These are phyloP conservation scores for Neosilurus mollespiculum DNA, from an alignment of 2,797 vertebrate species.

Conservation along the genomic window DNA sequence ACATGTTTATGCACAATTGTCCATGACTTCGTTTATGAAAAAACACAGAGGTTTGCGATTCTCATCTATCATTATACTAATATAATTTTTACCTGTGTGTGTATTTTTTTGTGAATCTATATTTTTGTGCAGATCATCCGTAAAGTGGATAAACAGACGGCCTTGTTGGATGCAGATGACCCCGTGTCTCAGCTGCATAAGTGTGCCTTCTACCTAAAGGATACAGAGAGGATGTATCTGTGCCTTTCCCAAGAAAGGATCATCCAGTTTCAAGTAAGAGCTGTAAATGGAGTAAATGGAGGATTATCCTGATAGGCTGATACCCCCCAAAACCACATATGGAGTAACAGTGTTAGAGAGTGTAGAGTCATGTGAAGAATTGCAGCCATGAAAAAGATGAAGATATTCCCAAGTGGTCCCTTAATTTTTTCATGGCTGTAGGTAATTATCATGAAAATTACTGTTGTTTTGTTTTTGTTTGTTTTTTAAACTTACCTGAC, in stretches of 20 bases:
- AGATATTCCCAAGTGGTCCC: too few species aligned
- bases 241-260: slow-evolving; percentile 99
- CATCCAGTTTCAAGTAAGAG: slow-evolving; percentile 97
- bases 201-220: slow-evolving; percentile 99
- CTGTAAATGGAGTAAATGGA: not conserved
- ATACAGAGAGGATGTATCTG: slow-evolving; percentile 99
- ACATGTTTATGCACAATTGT: too few species aligned
- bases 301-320: not conserved
- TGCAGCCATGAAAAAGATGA: too few species aligned
- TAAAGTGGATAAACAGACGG: slow-evolving; percentile 98
- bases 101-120: not conserved
- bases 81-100: not conserved
- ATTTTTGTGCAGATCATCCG: slow-evolving; percentile 84
- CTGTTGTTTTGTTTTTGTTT: too few species aligned
- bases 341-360: not conserved
- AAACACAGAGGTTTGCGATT: too few species aligned
- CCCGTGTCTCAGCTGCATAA: slow-evolving; percentile 99
- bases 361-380: too few species aligned
- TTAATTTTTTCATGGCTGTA: too few species aligned
- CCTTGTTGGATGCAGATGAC: slow-evolving; percentile 95
- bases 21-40: too few species aligned
- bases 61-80: not conserved
- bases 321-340: not conserved
- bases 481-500: too few species aligned
- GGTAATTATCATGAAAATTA: too few species aligned